Evolutionary conservation across 1,140 invertebrate genomes (phyloP), one percentile per base, ranked within the genome.

Genomic region (Melitaea cinxia): DNA sequence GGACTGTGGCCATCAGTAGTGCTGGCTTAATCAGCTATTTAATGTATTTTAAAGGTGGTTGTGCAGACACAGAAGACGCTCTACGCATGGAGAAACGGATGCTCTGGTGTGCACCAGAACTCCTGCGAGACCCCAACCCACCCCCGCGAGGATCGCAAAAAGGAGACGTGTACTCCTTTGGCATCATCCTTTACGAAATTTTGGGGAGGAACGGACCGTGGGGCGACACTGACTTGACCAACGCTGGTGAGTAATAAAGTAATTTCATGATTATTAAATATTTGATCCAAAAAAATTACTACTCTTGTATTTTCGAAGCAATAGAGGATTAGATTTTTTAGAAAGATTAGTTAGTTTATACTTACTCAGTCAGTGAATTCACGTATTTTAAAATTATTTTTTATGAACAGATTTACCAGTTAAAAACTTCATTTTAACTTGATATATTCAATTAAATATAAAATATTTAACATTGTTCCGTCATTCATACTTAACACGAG

Each of bases 101-200:
- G 66, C 78, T 96, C 23, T 95, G 94, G 93, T 81, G 92, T 52
- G 94, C 95, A 0, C 95, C 95, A 0, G 95, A 96, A 85, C 85
- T 96, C 4, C 83, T 96, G 4, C 82, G 94, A 30, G 85, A 91
- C 52, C 82, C 89, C 1, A 91, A 82, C 52, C 84, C 91, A 3
- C 88, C 92, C 1, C 78, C 92, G 1, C 74, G 93, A 61, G 95
- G 94, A 0, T 93, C 94, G 0, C 95, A 95, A 82, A 95, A 95
- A 75, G 95, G 94, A 30, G 95, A 95, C 72, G 92, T 95, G 7
- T 95, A 95, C 77, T 93, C 93, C 23, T 95, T 96, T 78, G 94
- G 92, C 4, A 94, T 96, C 35, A 91, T 96, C 14, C 78, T 96
- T 0, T 95, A 95, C 74, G 95, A 96, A 85, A 94, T 95, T 26